Evolutionary conservation across 2,113 vertebrate species (phyloP).

Genomic region (Stegastes partitus): DNA sequence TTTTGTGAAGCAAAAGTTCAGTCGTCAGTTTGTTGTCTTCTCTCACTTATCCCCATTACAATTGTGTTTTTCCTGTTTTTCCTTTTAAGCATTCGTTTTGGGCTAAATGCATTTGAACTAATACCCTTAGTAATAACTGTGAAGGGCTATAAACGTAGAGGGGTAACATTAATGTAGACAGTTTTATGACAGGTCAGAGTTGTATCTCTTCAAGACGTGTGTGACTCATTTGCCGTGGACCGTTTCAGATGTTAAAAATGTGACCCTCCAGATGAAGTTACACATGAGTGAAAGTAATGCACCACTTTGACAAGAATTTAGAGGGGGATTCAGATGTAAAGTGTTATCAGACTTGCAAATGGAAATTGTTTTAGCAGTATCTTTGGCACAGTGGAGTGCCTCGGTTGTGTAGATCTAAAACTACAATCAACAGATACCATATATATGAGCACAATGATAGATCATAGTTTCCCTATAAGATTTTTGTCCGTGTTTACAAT

Average conservation of each 20-base stretch:
- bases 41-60: background rate
- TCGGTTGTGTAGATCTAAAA: too few species aligned
- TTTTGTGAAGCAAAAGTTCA: background rate
- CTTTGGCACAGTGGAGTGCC: too few species aligned
- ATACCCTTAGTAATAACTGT: conserved; percentile 9
- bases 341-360: too few species aligned
- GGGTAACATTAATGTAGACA: conserved; percentile 3
- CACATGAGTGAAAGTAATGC: background rate
- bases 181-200: background rate
- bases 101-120: too few species aligned
- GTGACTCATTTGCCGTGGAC: background rate
- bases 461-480: too few species aligned
- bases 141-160: conserved; percentile 16
- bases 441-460: too few species aligned
- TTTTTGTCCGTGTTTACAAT: background rate
- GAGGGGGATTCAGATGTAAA: too few species aligned
- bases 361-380: too few species aligned
- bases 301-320: background rate
- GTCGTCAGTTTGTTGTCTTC: background rate
- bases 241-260: conserved; percentile 5
- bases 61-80: background rate
- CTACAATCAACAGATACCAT: too few species aligned
- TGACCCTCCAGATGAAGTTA: background rate
- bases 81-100: too few species aligned
- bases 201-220: background rate